These are phyloP conservation scores for Apis dorsata DNA, from an alignment of 1,140 invertebrate species.

Conservation along the genomic window DNA sequence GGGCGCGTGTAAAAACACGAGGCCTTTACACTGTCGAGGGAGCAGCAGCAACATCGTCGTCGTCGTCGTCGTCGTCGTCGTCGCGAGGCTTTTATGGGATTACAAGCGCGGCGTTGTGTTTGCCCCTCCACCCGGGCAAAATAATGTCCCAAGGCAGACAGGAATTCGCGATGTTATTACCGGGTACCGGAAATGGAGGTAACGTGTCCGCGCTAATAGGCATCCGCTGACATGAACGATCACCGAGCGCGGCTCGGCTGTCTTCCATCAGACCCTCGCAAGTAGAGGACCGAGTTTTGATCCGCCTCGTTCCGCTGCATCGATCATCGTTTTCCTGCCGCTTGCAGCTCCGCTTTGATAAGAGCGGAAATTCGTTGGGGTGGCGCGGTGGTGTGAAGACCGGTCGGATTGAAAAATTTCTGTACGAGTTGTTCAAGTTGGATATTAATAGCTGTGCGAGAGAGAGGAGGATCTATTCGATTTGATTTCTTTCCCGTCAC, in stretches of 20 bases:
- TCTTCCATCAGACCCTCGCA: constrained; percentile 1
- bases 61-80: neutral
- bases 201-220: constrained; percentile 25
- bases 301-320: neutral
- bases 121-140: neutral
- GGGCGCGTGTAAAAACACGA: constrained; percentile 4
- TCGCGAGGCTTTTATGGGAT: constrained; percentile 8
- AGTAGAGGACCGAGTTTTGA: constrained; percentile 8
- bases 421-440: neutral
- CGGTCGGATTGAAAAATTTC: neutral
- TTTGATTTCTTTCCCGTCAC: too few species aligned
- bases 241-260: neutral
- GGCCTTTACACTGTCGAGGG: neutral
- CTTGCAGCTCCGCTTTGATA: neutral
- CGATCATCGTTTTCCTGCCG: constrained; percentile 4
- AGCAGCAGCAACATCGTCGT: neutral
- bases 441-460: neutral
- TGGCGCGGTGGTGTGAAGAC: too few species aligned
- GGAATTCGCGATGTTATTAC: constrained; percentile 4
- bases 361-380: neutral
- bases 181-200: constrained; percentile 4
- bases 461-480: too few species aligned
- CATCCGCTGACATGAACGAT: constrained; percentile 21
- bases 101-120: neutral
- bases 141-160: neutral